These are phyloP conservation scores for Ormyrus rosae DNA, from an alignment of 2,888 invertebrate genomes.

Conservation along the genomic window DNA sequence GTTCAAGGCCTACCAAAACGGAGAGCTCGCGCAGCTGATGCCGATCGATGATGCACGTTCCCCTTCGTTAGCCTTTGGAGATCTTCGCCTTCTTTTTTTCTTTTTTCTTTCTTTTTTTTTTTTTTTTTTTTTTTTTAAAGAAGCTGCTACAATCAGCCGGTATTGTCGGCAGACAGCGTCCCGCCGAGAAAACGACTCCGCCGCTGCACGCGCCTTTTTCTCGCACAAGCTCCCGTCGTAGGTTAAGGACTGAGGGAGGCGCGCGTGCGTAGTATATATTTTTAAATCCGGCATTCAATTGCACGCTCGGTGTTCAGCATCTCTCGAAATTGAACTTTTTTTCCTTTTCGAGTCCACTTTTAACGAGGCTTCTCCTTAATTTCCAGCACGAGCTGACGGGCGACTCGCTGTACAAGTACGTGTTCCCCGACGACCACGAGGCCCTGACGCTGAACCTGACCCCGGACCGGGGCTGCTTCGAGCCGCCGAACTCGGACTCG, in stretches of 20 bases:
- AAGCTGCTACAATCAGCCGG: not conserved
- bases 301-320: too few species aligned
- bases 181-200: conserved; percentile 15
- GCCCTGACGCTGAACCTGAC: conserved; percentile 82
- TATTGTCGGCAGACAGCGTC: not conserved
- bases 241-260: too few species aligned
- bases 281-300: too few species aligned
- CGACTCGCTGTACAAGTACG: conserved; percentile 87
- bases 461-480: conserved; percentile 75
- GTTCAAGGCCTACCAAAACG: too few species aligned
- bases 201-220: conserved; percentile 1
- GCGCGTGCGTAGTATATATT: too few species aligned
- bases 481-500: conserved; percentile 58
- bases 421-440: conserved; percentile 88
- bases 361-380: not conserved
- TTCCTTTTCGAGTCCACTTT: not conserved
- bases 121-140: too few species aligned
- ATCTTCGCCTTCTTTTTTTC: too few species aligned
- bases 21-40: too few species aligned
- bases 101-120: too few species aligned
- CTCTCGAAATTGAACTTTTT: not conserved
- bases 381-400: conserved; percentile 88
- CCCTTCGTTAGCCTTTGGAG: too few species aligned
- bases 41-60: too few species aligned
- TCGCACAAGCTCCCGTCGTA: not conserved